Percentiles rank a stretch among this genome's conserved stretches.
phyloP scores from a whole-genome alignment of 1,140 invertebrate species.

The Aphis gossypii region DNA sequence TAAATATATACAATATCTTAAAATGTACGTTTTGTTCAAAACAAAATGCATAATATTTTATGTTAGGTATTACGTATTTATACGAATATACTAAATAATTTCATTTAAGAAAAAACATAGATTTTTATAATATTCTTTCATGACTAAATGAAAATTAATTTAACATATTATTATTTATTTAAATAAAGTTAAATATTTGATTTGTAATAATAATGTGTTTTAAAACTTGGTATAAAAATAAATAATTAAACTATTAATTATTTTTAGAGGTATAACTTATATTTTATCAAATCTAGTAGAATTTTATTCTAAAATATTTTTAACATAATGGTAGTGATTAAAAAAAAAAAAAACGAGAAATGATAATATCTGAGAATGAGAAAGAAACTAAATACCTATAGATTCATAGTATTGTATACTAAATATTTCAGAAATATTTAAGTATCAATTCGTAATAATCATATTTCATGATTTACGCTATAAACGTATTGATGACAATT shows the following conservation, averaged over 20 bases:
- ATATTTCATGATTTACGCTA: not conserved
- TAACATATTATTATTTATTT: not conserved
- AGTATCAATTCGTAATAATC: too few relatives aligned
- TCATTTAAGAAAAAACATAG: not conserved
- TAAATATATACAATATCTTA: not conserved
- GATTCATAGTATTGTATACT: not conserved
- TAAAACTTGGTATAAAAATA: not conserved
- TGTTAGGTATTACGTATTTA: not conserved
- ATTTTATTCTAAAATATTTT: not conserved
- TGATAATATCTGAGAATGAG: not conserved
- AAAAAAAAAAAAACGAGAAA: not conserved
- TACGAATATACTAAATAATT: not conserved
- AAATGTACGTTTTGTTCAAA: not conserved
- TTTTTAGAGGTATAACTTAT: not conserved
- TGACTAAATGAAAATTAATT: not conserved
- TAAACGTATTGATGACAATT: too few relatives aligned
- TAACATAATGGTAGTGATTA: not conserved
- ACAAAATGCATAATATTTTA: not conserved
- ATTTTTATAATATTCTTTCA: not conserved
- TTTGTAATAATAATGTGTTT: not conserved
- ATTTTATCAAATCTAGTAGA: not conserved
- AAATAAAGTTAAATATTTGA: not conserved
- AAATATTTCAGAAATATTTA: not conserved
- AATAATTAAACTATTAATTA: not conserved
- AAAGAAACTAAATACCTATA: not conserved